Evolutionary conservation across 2,113 vertebrate genomes (phyloP), one percentile per base, ranked within the genome.

Genomic region (Hydrochoerus hydrochaeris): DNA sequence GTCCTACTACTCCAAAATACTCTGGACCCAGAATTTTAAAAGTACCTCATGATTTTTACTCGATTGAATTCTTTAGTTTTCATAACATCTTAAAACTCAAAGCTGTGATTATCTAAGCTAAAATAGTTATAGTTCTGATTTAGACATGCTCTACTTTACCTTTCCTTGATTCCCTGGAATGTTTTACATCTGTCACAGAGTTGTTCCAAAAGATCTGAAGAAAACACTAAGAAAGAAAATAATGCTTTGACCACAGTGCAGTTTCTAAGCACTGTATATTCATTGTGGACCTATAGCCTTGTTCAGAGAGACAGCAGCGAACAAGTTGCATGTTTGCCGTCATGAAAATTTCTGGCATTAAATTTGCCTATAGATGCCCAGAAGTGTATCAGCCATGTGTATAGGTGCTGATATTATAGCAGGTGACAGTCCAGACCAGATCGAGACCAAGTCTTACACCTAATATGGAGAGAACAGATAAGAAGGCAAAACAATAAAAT

Each of bases 11-110:
- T 28, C 17, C 7, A 38, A 80, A 13, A 22, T 26, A 84, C 24
- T 88, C 35, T 86, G 11, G 57, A 54, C 13, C 3, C 20, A 46
- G 58, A 44, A 19, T 46, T 95, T 81, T 41, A 69, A 38, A 44
- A 73, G 8, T 24, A 94, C 41, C 44, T 93, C 54, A 85, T 94
- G 44, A 73, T 69, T 93, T 92, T 87, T 44, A 87, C 22, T 96
- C 67, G 19, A 30, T 84, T n/a, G 24, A 90, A 77, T 86, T 65
- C 82, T 94, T 77, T 67, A 58, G 65, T 88, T 94, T 73, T 80
- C 35, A 65, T 57, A 69, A 91, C 96, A 71, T 5, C 8, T 67
- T 24, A 44, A 91, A 92, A 38, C 63, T 93, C 67, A 63, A 96
- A 91, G 83, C 78, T 89, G 10, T 83, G 17, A 77, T 58, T 10